phyloP scores from a whole-genome alignment of 1,140 invertebrate species.

The Mactra quadrangularis region DNA sequence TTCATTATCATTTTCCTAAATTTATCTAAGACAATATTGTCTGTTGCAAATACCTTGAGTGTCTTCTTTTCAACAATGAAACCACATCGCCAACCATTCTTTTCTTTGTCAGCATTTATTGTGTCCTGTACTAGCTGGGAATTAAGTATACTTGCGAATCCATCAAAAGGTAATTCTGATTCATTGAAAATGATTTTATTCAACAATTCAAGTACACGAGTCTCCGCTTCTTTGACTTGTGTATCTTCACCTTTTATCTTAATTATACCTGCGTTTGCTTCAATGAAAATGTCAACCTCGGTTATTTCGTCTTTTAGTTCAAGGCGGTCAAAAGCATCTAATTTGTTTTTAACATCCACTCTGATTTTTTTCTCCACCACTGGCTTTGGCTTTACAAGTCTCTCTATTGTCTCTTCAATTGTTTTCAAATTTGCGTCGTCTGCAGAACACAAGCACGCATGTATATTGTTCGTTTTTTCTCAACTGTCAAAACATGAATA shows the following conservation, averaged over 20 bases:
- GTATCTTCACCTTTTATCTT: neutral
- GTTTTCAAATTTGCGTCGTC: neutral
- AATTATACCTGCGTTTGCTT: neutral
- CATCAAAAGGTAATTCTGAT: neutral
- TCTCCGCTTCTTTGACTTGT: conserved; percentile 3
- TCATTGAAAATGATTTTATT: neutral
- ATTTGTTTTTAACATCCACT: neutral
- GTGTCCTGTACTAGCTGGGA: conserved; percentile 1
- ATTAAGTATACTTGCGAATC: neutral
- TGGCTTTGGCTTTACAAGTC: conserved; percentile 17
- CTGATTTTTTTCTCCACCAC: neutral
- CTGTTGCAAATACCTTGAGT: neutral
- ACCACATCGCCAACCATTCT: conserved; percentile 6
- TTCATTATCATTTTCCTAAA: neutral
- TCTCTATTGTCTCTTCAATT: conserved; percentile 2
- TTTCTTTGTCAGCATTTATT: conserved; percentile 8
- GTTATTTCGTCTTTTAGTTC: neutral
- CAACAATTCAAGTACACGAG: neutral
- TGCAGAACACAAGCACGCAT: too few species aligned
- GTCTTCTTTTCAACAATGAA: neutral
- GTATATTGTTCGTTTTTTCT: too few species aligned
- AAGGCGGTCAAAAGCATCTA: conserved; percentile 1
- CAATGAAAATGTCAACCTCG: neutral
- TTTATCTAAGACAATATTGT: neutral
- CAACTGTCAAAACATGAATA: too few species aligned